phyloP scores from a whole-genome alignment of 1,140 invertebrate genomes.

The Drosophila jambulina region DNA sequence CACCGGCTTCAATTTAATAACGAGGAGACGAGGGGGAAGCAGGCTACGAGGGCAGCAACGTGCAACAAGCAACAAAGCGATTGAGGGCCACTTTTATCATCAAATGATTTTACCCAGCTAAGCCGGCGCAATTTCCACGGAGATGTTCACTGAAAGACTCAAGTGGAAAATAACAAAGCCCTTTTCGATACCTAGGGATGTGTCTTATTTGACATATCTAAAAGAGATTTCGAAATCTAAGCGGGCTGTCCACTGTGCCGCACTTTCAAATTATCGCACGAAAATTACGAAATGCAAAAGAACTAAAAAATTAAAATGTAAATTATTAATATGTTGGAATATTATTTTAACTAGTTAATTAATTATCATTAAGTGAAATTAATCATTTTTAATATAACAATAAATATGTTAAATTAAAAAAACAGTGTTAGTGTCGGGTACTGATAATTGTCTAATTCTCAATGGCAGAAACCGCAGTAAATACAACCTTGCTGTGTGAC shows the following conservation, averaged over 20 bases:
- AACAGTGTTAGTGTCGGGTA: too few relatives aligned
- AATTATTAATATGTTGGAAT: too few relatives aligned
- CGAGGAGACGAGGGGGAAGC: conserved; percentile 2
- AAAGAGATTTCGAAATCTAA: background rate
- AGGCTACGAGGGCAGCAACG: conserved; percentile 3
- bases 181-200: background rate
- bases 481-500: too few relatives aligned
- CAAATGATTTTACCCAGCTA: conserved; percentile 72
- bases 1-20: conserved; percentile 65
- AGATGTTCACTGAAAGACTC: conserved; percentile 12
- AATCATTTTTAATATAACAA: background rate
- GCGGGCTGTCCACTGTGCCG: background rate
- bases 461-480: too few relatives aligned
- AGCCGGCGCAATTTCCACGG: conserved; percentile 65
- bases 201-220: background rate
- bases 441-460: too few relatives aligned
- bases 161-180: background rate
- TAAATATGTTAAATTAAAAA: too few relatives aligned
- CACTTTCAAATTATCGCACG: background rate
- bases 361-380: background rate
- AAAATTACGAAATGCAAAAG: background rate
- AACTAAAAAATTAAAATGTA: background rate
- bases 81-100: conserved; percentile 78
- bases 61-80: conserved; percentile 71
- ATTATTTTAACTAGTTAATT: background rate